phyloP scores from a whole-genome alignment of 2,888 invertebrate genomes.

The Monochamus alternatus region DNA sequence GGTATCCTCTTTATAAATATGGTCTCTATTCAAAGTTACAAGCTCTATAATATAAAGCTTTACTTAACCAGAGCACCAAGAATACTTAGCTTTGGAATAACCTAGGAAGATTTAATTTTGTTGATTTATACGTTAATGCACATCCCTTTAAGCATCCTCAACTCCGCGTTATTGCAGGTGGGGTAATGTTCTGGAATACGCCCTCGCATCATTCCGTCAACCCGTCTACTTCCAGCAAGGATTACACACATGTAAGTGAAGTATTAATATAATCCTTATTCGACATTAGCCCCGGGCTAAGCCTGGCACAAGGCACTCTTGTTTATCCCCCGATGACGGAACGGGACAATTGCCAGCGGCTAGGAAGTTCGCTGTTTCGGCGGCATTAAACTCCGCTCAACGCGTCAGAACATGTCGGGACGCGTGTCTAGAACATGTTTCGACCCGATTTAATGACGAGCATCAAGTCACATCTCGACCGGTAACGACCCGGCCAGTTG shows the following conservation, averaged over 20 bases:
- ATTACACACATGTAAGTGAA: conserved; percentile 35
- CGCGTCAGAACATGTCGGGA: conserved; percentile 36
- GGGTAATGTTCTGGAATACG: background rate
- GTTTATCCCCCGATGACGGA: conserved; percentile 41
- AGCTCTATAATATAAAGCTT: no score
- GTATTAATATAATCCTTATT: conserved; percentile 39
- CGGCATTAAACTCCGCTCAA: conserved; percentile 38
- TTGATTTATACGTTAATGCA: background rate
- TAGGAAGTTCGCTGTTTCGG: conserved; percentile 35
- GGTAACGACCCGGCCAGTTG: conserved; percentile 11
- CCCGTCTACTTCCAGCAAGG: conserved; percentile 2
- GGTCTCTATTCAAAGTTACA: no score
- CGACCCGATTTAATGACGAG: conserved; percentile 32
- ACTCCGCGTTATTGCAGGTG: background rate
- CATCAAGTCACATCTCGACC: conserved; percentile 23
- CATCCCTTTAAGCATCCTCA: background rate
- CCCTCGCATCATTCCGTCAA: conserved; percentile 20
- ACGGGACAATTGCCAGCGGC: conserved; percentile 41
- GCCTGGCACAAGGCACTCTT: conserved; percentile 26
- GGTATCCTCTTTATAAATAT: no score
- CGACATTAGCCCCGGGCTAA: conserved; percentile 31
- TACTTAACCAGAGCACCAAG: no score
- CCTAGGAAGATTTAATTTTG: background rate
- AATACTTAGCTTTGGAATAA: background rate
- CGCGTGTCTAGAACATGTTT: conserved; percentile 32